phyloP scores from a whole-genome alignment of 2,888 invertebrate genomes.

The Luffia ferchaultella region DNA sequence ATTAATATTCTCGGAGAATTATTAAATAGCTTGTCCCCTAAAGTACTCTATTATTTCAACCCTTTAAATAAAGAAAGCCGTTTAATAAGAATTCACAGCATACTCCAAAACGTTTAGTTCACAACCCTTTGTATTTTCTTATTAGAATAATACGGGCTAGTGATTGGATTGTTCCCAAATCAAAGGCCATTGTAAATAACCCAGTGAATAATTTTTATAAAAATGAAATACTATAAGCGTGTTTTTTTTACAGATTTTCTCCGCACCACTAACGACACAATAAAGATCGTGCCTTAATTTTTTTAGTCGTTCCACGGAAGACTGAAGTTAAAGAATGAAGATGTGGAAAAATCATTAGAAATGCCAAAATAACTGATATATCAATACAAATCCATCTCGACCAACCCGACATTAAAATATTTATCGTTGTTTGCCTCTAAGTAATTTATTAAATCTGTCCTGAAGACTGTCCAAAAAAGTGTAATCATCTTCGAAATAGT shows the following conservation, averaged over 20 bases:
- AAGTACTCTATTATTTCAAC: constrained; percentile 14
- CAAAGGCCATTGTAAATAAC: constrained; percentile 4
- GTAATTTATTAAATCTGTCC: constrained; percentile 17
- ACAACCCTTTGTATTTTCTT: constrained; percentile 7
- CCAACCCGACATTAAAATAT: too few species aligned
- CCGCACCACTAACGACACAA: constrained; percentile 16
- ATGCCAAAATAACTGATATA: too few species aligned
- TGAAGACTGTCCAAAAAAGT: constrained; percentile 18
- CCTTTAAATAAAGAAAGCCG: constrained; percentile 14
- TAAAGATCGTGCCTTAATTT: constrained; percentile 39
- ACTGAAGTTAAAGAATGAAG: not conserved
- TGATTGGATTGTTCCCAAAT: constrained; percentile 4
- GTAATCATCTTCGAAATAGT: not conserved
- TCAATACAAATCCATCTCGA: not conserved
- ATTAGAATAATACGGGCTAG: constrained; percentile 10
- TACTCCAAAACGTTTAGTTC: constrained; percentile 9
- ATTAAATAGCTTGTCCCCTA: constrained; percentile 1
- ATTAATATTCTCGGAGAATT: too few species aligned
- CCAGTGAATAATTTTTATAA: not conserved
- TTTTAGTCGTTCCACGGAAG: not conserved
- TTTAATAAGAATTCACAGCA: constrained; percentile 11
- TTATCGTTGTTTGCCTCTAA: too few species aligned
- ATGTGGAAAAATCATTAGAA: too few species aligned
- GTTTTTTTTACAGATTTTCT: constrained; percentile 40
- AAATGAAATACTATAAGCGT: not conserved